Evolutionary conservation across 2,113 vertebrate species (phyloP), one percentile per base, ranked within the genome.

Genomic region (Laticauda laticaudata): DNA sequence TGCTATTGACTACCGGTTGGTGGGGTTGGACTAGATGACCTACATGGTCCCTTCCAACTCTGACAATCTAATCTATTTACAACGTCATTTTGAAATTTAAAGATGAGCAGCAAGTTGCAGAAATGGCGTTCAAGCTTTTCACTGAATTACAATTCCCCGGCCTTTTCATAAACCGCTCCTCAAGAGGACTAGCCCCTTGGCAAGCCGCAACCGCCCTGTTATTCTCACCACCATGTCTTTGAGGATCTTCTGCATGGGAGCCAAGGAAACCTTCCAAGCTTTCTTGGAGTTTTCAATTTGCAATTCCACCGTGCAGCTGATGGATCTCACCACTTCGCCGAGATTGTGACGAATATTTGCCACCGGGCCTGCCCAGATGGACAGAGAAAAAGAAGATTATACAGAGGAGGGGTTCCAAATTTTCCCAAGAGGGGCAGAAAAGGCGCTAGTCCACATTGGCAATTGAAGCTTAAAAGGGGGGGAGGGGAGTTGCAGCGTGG

Each of bases 271-370:
- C 0, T 88, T 96, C 99, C 99, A 99, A 64, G 98, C 96, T 0
- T 94, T 8, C 0, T 87, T 97, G 91, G 97, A 98, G 95, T 99
- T 98, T 86, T 97, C 97, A 8, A 99, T 91, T 96, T 99, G 99
- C 39, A 99, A 97, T 87, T 99, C 97, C 4, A 98, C 96, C 0
- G 98, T 98, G 48, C 99, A 99, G 93, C 98, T 98, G 94, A 99
- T 95, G 0, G 98, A 98, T 0, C 97, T 95, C 0, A 97, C 97
- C 1, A 98, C 97, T 3, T 97, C 95, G 7, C 98, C 96, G 61
- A 98, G 93, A 81, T 99, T 99, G n/a, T 93, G 48, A 93, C 97
- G 96, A 20, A 98, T 92, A 93, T 99, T 99, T 53, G 95, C 43
- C 29, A 97, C 93, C 0, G 99, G 99, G 10, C 99, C 99, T 99